Conservation (phyloP, 2,888 invertebrate genomes). For the Orthosia gothica region DNA sequence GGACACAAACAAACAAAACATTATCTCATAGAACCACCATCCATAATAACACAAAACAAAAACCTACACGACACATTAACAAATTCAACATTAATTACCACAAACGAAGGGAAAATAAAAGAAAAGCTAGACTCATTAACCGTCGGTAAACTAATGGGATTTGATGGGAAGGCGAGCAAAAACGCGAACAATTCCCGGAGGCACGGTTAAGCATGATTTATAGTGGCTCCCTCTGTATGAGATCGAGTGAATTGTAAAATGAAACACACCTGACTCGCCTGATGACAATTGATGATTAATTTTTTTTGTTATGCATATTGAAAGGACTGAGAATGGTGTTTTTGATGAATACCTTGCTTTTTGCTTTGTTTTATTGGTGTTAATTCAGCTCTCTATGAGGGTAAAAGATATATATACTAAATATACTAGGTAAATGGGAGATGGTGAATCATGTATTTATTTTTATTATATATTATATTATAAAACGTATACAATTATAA, state of each 20-base stretch:
- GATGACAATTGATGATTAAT: conserved; percentile 65
- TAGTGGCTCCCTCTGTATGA: conserved; percentile 63
- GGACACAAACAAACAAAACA: background rate
- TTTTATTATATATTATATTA: no score
- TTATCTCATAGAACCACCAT: background rate
- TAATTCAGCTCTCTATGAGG: background rate
- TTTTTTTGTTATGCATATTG: conserved; percentile 47
- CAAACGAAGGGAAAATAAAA: conserved; percentile 62
- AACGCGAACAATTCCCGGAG: conserved; percentile 74
- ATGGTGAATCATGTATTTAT: background rate
- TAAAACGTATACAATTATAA: no score
- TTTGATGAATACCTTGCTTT: background rate
- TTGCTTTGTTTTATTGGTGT: background rate
- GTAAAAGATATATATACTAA: no score
- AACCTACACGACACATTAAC: conserved; percentile 54
- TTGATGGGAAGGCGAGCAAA: conserved; percentile 76
- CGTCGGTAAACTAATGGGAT: conserved; percentile 66
- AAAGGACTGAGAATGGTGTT: background rate
- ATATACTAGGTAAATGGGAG: background rate
- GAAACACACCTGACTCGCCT: conserved; percentile 64
- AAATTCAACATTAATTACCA: conserved; percentile 62
- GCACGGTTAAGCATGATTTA: conserved; percentile 77
- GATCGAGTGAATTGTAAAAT: conserved; percentile 67
- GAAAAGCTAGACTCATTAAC: conserved; percentile 76
- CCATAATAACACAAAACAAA: conserved; percentile 45